These are phyloP conservation scores for Dysdera silvatica DNA, from an alignment of 1,140 invertebrate species.

Conservation along the genomic window DNA sequence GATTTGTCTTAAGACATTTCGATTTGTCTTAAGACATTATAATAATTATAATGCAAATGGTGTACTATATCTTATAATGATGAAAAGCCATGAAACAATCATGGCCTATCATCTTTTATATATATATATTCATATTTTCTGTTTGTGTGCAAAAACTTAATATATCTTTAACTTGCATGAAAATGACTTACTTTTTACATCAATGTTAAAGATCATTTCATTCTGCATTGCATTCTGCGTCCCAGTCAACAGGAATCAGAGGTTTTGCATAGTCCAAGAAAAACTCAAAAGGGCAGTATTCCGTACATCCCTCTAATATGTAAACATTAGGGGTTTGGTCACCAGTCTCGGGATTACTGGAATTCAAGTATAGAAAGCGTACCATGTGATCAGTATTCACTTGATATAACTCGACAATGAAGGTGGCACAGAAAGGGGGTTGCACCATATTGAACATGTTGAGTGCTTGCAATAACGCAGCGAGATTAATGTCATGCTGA, in stretches of 20 bases:
- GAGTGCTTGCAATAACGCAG: slow-evolving; percentile 63
- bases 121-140: too few species aligned
- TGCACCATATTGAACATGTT: slow-evolving; percentile 62
- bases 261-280: slow-evolving; percentile 15
- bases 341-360: slow-evolving; percentile 37
- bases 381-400: slow-evolving; percentile 30
- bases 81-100: too few species aligned
- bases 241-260: slow-evolving; percentile 23
- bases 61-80: too few species aligned
- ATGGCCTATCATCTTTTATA: too few species aligned
- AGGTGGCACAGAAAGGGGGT: slow-evolving; percentile 61
- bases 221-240: too few species aligned
- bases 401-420: slow-evolving; percentile 64
- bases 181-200: too few species aligned
- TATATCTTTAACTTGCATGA: too few species aligned
- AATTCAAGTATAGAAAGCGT: slow-evolving; percentile 37
- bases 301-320: slow-evolving; percentile 5
- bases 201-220: too few species aligned
- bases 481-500: slow-evolving; percentile 72
- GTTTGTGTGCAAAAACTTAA: too few species aligned
- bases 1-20: too few species aligned
- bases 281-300: slow-evolving; percentile 18
- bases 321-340: slow-evolving; percentile 9
- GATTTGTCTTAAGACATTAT: too few species aligned
- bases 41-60: too few species aligned